phyloP scores from a whole-genome alignment of 2,888 invertebrate species.

The Clanis bilineata region DNA sequence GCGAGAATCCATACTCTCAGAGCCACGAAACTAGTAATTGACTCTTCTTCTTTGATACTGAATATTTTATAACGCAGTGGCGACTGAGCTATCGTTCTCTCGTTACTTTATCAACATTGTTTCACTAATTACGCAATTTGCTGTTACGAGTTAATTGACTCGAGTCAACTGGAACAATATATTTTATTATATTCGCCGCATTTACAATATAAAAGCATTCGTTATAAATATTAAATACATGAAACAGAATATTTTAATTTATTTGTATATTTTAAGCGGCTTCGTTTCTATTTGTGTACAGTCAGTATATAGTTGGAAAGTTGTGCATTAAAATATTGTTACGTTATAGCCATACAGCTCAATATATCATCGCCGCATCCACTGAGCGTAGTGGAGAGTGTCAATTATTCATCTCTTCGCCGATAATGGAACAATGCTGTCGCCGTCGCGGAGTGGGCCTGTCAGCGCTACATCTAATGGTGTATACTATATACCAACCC shows the following conservation, averaged over 20 bases:
- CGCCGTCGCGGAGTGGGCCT: conserved; percentile 63
- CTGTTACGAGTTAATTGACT: not conserved
- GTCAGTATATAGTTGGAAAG: not conserved
- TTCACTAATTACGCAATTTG: not conserved
- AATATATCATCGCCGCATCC: conserved; percentile 49
- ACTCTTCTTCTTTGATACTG: conserved; percentile 8
- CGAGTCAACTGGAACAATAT: not conserved
- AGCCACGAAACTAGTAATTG: conserved; percentile 37
- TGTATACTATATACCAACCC: conserved; percentile 51
- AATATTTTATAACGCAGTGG: conserved; percentile 8
- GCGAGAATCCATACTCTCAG: conserved; percentile 41
- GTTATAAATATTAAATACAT: not conserved
- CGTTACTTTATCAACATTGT: conserved; percentile 9
- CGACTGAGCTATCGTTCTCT: not conserved
- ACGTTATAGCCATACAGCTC: not conserved
- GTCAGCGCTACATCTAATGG: conserved; percentile 72
- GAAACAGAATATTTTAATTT: not conserved
- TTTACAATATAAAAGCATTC: not conserved
- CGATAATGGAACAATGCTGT: conserved; percentile 81
- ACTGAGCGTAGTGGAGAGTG: conserved; percentile 55
- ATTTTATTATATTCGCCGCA: not conserved
- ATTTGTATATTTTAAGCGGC: not conserved
- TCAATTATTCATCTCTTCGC: conserved; percentile 72
- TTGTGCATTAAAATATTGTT: not conserved
- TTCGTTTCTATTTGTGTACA: not conserved